Evolutionary conservation across 2,888 invertebrate genomes (phyloP), one percentile per base, ranked within the genome.

Genomic region (Pseudococcus viburni): DNA sequence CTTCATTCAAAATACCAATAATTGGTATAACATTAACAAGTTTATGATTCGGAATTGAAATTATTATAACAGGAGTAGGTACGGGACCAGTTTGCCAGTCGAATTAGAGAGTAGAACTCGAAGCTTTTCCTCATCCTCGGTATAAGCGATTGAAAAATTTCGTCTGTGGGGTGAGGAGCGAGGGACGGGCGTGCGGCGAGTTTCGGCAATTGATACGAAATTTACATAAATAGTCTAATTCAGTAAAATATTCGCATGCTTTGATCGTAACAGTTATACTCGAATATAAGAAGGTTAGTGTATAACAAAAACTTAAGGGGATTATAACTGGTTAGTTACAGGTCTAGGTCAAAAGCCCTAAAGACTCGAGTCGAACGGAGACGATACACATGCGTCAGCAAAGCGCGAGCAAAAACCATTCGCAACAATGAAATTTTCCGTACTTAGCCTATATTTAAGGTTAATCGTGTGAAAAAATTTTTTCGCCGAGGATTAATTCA

Each of bases 141-240:
- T 59, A 59, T 59, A 59, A 6, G 59, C 68, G 68, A 12, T 73
- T 59, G 19, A 73, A 73, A 73, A 73, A 73, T 73, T 73, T 73
- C 33, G 68, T 73, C 68, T 26, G 26, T 73, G 9, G 19, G 8
- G 19, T 19, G 59, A 19, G n/a, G 15, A 9, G 59, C 5, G 59
- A 59, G 59, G 59, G 7, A 33, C 4, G 26, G 26, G 26, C 26
- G 26, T 33, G 26, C 33, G 33, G 68, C 68, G 68, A 22, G 68
- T 73, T 73, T 73, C 68, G 68, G 42, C 80, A 39, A 80, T 80
- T 80, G 80, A 80, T 80, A 80, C n/a, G 80, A 80, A 80, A 80
- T 80, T 80, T 80, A 80, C 80, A 80, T 80, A 80, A 80, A 80
- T 80, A 80, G 80, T 80, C 80, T 80, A 80, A 80, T 80, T 80